phyloP scores from a whole-genome alignment of 2,888 invertebrate species.

The Eupsilia transversa region DNA sequence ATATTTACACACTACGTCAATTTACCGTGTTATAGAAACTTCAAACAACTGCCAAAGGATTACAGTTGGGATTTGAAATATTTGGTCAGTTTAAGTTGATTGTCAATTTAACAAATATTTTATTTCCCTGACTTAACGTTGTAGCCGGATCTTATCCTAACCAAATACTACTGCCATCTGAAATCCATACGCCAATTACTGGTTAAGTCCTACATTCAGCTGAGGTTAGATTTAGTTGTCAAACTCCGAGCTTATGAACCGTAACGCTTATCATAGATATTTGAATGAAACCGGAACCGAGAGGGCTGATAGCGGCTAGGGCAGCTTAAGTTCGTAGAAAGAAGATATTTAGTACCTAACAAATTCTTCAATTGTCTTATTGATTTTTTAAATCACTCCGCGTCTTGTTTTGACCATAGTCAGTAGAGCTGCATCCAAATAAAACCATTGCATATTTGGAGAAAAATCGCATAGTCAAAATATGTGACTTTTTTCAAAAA shows the following conservation, averaged over 20 bases:
- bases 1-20: background rate
- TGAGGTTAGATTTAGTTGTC: slow-evolving; percentile 13
- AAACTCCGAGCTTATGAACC: background rate
- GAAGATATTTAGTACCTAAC: background rate
- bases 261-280: slow-evolving; percentile 5
- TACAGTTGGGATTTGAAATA: no score
- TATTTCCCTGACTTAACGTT: background rate
- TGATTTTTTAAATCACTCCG: background rate
- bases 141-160: background rate
- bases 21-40: background rate
- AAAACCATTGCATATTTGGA: background rate
- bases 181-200: slow-evolving; percentile 14
- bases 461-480: slow-evolving; percentile 3
- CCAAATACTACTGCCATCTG: background rate
- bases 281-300: background rate
- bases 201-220: background rate
- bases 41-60: background rate
- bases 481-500: slow-evolving; percentile 4
- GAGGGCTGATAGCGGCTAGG: background rate
- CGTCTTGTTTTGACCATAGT: background rate
- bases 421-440: background rate
- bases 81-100: background rate
- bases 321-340: background rate
- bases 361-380: background rate
- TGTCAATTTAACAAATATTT: background rate